Conservation (phyloP, 2,888 invertebrate genomes). For the Drosophila neotestacea region DNA sequence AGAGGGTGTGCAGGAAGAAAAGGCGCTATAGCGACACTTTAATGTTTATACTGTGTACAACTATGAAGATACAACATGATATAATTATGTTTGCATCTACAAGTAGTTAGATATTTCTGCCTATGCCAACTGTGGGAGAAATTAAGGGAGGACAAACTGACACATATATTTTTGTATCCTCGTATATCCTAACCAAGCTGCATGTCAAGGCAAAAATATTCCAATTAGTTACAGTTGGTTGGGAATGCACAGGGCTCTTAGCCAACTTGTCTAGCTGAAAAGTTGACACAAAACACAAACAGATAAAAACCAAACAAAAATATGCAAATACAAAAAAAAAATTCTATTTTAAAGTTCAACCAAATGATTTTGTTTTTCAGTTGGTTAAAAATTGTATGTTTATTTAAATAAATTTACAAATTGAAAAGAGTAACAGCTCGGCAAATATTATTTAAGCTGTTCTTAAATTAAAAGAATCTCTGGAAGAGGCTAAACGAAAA, state of each 20-base stretch:
- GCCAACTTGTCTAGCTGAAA: constrained; percentile 21
- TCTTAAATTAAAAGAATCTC: not conserved
- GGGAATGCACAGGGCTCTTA: constrained; percentile 33
- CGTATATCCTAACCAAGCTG: constrained; percentile 9
- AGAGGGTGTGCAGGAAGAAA: not conserved
- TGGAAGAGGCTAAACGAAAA: not conserved
- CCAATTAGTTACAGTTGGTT: constrained; percentile 63
- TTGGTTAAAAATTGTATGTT: not conserved
- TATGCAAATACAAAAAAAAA: constrained; percentile 3
- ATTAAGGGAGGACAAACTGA: not conserved
- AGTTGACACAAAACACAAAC: constrained; percentile 24
- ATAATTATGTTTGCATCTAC: constrained; percentile 42
- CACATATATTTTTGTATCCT: constrained; percentile 3
- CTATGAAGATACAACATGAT: constrained; percentile 4
- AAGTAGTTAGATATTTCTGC: not conserved
- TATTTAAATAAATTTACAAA: not conserved
- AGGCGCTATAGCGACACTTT: constrained; percentile 23
- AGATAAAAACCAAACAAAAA: constrained; percentile 6
- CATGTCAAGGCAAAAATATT: constrained; percentile 51
- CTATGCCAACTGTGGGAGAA: not conserved
- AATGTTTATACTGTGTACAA: constrained; percentile 25
- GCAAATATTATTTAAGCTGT: not conserved
- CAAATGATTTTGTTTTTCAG: not conserved
- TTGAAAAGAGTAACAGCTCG: not conserved
- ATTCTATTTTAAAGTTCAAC: not conserved